These are phyloP conservation scores for Blastobasis lacticolella DNA, from an alignment of 2,888 invertebrate species.

Conservation along the genomic window DNA sequence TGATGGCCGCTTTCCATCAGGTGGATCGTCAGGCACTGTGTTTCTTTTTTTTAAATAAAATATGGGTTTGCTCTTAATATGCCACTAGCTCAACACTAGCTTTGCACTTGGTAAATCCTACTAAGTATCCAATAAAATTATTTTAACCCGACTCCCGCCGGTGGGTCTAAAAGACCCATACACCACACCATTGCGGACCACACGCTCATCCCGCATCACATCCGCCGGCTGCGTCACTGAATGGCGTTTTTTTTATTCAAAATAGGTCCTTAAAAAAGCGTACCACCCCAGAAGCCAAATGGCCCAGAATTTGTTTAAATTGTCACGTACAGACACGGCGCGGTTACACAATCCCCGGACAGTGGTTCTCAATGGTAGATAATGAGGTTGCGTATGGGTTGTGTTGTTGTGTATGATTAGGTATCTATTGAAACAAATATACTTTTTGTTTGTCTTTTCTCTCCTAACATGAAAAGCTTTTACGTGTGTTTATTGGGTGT, in stretches of 20 bases:
- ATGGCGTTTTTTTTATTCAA: slow-evolving; percentile 64
- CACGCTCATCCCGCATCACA: slow-evolving; percentile 64
- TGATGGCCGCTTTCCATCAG: too few species aligned
- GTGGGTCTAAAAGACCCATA: background rate
- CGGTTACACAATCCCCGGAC: slow-evolving; percentile 59
- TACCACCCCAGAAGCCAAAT: slow-evolving; percentile 72
- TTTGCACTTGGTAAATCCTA: too few species aligned
- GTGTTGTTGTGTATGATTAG: background rate
- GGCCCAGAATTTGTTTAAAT: slow-evolving; percentile 75
- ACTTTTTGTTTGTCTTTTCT: too few species aligned
- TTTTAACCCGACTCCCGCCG: too few species aligned
- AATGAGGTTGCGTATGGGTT: slow-evolving; percentile 12
- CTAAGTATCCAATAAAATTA: too few species aligned
- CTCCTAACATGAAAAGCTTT: too few species aligned
- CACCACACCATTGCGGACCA: slow-evolving; percentile 39
- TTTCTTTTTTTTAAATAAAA: too few species aligned
- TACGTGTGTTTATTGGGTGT: too few species aligned
- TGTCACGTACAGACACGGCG: slow-evolving; percentile 72
- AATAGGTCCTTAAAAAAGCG: slow-evolving; percentile 60
- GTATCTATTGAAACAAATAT: too few species aligned
- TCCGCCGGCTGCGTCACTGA: slow-evolving; percentile 46
- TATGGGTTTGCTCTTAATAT: too few species aligned
- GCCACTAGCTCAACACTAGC: too few species aligned
- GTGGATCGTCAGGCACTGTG: too few species aligned
- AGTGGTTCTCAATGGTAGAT: slow-evolving; percentile 37